These are phyloP conservation scores for Corydoras maculifer DNA, from an alignment of 2,113 vertebrate genomes.

Conservation along the genomic window DNA sequence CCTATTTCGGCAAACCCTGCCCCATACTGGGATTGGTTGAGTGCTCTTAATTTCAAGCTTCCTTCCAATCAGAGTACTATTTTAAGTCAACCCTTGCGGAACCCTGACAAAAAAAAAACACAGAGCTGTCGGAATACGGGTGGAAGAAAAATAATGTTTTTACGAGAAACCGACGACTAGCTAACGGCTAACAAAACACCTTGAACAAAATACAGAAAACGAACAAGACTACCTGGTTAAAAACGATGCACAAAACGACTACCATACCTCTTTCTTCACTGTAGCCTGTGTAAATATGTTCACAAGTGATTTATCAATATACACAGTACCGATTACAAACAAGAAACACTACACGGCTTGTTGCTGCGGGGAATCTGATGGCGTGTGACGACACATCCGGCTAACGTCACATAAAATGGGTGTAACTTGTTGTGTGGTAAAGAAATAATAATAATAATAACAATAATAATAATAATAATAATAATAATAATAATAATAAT, in stretches of 20 bases:
- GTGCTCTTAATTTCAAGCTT: not conserved
- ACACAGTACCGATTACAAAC: not conserved
- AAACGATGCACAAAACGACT: not conserved
- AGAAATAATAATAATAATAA: too few relatives aligned
- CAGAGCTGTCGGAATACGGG: not conserved
- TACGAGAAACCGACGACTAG: not conserved
- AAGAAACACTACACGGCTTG: constrained; percentile 1
- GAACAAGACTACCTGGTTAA: not conserved
- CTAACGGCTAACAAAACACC: constrained; percentile 4
- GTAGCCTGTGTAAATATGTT: not conserved
- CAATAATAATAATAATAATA: too few relatives aligned
- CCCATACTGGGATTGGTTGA: not conserved
- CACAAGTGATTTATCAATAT: not conserved
- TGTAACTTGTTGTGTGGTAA: too few relatives aligned
- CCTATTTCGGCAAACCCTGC: not conserved
- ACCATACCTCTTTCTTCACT: constrained; percentile 1
- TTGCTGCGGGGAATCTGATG: constrained; percentile 1
- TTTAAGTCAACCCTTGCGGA: not conserved
- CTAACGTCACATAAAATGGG: not conserved
- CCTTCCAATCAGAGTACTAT: not conserved
- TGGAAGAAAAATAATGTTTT: not conserved
- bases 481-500: too few relatives aligned
- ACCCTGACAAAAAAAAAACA: not conserved
- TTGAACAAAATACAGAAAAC: not conserved
- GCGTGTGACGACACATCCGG: constrained; percentile 32